Evolutionary conservation across 1,140 invertebrate genomes (phyloP), one percentile per base, ranked within the genome.

Genomic region (Procambarus clarkii): DNA sequence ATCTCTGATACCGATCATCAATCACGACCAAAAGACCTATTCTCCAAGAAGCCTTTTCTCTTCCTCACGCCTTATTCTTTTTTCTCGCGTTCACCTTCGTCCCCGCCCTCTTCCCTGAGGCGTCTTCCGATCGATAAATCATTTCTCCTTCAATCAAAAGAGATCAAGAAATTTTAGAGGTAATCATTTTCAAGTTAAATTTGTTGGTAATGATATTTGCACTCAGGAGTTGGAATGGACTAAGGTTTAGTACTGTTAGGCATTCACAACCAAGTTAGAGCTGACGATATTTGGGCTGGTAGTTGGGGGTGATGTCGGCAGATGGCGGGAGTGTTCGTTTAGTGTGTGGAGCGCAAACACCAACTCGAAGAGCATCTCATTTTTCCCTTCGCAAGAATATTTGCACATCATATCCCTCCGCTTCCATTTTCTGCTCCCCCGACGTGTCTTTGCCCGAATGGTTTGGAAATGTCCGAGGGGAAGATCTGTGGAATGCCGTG

Each of bases 401-500:
- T 74, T 34, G 13, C 34, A 74, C n/a, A 21, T 0, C 4, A 74
- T 24, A 34, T 64, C 18, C 18, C 60, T 74, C 69, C n/a, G 69
- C 58, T 44, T 45, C 34, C 60, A 69, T 69, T 69, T 83, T 46
- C 54, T 2, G 1, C 2, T 44, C 13, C 45, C 3, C n/a, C 15
- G 24, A 46, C 18, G 81, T 69, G 50, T 54, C 2, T 11, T 54
- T 4, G 45, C 18, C 45, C 64, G 34, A 69, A 69, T 83, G 58
- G 81, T 44, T 69, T 46, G 81, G 58, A 64, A 69, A 24, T 83
- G 81, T 45, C 64, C 64, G 34, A 45, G 34, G 58, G 24, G 81
- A 83, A 83, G 58, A 69, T 83, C 60, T 69, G 21, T 69, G 81
- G 64, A 46, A 83, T 83, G 81, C 81, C 81, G 81, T 83, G 58